phyloP scores from a whole-genome alignment of 2,113 vertebrate species.

The Crotalus viridis region DNA sequence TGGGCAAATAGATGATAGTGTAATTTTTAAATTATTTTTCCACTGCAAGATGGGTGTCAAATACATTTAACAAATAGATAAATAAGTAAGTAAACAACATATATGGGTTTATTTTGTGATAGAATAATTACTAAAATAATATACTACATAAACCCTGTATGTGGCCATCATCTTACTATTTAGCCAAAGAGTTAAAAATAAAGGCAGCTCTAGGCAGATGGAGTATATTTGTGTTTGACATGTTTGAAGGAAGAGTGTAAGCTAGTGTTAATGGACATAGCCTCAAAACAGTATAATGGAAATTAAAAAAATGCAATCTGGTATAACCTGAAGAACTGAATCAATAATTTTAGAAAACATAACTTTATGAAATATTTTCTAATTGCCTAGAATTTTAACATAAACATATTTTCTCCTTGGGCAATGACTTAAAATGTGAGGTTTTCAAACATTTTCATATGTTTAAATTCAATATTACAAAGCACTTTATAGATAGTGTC shows the following conservation, averaged over 20 bases:
- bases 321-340: neutral
- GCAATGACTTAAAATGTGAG: neutral
- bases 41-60: neutral
- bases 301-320: neutral
- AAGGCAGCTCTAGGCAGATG: neutral
- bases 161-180: neutral
- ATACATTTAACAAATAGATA: neutral
- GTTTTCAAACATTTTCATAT: slow-evolving; percentile 13
- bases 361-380: neutral
- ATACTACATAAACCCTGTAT: neutral
- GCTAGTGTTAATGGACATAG: neutral
- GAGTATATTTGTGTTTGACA: neutral
- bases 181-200: neutral
- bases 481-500: neutral
- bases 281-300: neutral
- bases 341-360: neutral
- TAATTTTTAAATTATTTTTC: neutral
- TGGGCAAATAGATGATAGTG: neutral
- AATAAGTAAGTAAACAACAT: neutral
- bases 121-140: neutral
- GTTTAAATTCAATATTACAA: slow-evolving; percentile 29
- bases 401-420: fast-evolving
- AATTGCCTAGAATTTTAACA: slow-evolving; percentile 6
- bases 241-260: neutral
- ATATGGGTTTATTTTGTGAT: neutral